Percentiles rank a stretch among this genome's conserved stretches.
phyloP scores from a whole-genome alignment of 2,113 vertebrate species.

The Polypterus senegalus region DNA sequence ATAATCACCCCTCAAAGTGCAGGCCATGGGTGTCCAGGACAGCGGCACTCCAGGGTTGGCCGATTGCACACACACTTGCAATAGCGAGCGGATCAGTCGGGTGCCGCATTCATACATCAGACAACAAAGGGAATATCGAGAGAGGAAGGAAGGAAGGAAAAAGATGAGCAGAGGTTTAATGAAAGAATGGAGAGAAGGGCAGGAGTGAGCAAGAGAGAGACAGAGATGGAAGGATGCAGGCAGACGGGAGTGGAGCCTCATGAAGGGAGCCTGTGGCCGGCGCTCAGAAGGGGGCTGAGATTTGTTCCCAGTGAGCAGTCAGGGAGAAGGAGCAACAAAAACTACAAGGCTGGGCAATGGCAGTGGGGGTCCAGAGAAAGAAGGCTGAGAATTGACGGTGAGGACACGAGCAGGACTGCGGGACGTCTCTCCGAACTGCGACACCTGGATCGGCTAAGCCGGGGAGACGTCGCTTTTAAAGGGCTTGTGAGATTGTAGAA shows the following conservation, averaged over 20 bases:
- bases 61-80: too few species aligned
- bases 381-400: background rate
- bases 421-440: too few species aligned
- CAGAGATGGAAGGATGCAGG: background rate
- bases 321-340: background rate
- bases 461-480: too few species aligned
- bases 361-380: background rate
- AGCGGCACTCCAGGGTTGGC: too few species aligned
- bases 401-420: too few species aligned
- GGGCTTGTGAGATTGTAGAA: too few species aligned
- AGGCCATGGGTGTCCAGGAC: too few species aligned
- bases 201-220: background rate
- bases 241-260: conserved; percentile 4
- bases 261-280: background rate
- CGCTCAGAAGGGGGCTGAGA: background rate
- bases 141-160: background rate
- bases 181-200: background rate
- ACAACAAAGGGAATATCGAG: background rate
- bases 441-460: too few species aligned
- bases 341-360: background rate
- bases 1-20: too few species aligned
- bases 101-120: too few species aligned
- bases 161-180: background rate
- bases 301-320: conserved; percentile 5
- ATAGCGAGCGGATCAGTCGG: too few species aligned